These are phyloP conservation scores for Potamilus streckersoni DNA, from an alignment of 1,140 invertebrate genomes.

Conservation along the genomic window DNA sequence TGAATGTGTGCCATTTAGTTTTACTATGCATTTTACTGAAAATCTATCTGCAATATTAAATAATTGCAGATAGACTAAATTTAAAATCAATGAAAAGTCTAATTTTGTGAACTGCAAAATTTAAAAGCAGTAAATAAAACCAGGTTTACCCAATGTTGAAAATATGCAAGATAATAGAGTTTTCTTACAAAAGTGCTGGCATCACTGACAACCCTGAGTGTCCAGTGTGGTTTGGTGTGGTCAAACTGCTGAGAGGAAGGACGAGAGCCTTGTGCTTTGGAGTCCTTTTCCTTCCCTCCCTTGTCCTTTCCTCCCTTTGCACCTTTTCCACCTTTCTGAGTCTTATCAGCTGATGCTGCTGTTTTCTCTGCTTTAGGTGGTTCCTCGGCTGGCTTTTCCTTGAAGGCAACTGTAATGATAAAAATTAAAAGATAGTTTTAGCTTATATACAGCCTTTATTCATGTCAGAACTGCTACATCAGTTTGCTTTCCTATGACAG, in stretches of 20 bases:
- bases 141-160: too few relatives aligned
- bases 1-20: neutral
- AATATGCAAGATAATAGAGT: too few relatives aligned
- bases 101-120: neutral
- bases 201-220: conserved; percentile 63
- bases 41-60: too few relatives aligned
- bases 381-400: conserved; percentile 42
- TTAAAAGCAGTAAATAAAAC: neutral
- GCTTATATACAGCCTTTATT: too few relatives aligned
- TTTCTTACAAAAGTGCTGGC: conserved; percentile 52
- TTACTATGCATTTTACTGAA: neutral
- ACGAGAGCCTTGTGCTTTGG: conserved; percentile 54
- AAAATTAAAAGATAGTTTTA: neutral
- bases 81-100: too few relatives aligned
- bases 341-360: conserved; percentile 27
- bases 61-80: too few relatives aligned
- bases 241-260: conserved; percentile 64
- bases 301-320: conserved; percentile 52
- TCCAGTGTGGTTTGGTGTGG: conserved; percentile 64
- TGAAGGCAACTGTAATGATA: conserved; percentile 44
- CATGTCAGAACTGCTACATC: too few relatives aligned
- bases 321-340: conserved; percentile 46
- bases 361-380: conserved; percentile 55
- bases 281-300: conserved; percentile 55
- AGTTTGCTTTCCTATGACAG: too few relatives aligned